These are phyloP conservation scores for Hoplodrina blanda DNA, from an alignment of 2,888 invertebrate genomes.

Conservation along the genomic window DNA sequence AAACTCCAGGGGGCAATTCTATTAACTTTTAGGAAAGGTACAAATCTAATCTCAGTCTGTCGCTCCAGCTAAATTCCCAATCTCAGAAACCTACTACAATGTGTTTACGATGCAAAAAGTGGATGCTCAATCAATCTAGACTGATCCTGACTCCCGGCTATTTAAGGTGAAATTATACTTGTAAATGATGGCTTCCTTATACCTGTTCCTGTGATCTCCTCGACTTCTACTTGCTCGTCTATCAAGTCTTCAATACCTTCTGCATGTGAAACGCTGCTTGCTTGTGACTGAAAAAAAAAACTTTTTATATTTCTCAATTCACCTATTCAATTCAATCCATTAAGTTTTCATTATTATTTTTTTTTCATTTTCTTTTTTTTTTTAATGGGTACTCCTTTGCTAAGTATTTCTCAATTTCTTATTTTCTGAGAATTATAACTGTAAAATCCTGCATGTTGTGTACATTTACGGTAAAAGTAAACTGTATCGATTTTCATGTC, in stretches of 20 bases:
- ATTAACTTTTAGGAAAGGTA: too few species aligned
- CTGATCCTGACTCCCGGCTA: background rate
- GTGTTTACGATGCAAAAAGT: too few species aligned
- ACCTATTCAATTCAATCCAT: too few species aligned
- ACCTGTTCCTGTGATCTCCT: conserved; percentile 93
- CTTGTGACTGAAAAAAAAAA: conserved; percentile 74
- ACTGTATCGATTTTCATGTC: background rate
- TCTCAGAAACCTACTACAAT: too few species aligned
- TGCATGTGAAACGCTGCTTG: conserved; percentile 73
- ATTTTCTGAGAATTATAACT: too few species aligned
- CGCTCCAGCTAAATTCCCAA: too few species aligned
- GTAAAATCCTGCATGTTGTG: background rate
- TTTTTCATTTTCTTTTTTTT: too few species aligned
- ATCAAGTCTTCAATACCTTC: conserved; percentile 53
- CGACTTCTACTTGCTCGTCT: conserved; percentile 89
- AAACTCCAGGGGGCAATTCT: too few species aligned
- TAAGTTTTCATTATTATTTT: too few species aligned
- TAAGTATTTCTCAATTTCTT: background rate
- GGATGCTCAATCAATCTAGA: too few species aligned
- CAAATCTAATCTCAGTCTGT: too few species aligned
- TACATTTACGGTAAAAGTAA: background rate
- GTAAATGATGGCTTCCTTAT: conserved; percentile 17
- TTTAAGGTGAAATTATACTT: background rate
- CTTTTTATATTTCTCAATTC: background rate
- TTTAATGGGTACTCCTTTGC: too few species aligned